Evolutionary conservation across 2,888 invertebrate genomes (phyloP).

Genomic region (Anarsia innoxiella): DNA sequence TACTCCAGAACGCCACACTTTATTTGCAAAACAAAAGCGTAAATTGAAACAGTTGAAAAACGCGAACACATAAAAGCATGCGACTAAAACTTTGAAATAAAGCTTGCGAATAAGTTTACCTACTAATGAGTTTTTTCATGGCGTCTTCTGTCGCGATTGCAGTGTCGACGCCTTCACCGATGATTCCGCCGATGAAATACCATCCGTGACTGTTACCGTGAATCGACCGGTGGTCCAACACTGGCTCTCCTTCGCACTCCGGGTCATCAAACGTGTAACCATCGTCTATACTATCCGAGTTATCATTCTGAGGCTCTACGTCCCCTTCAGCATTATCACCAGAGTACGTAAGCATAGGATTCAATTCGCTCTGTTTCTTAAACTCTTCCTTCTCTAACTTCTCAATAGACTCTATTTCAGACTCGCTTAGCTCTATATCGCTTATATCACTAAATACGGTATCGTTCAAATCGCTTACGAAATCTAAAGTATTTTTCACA

Average conservation of each 20-base stretch:
- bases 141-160: constrained; percentile 81
- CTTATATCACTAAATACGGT: constrained; percentile 79
- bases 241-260: constrained; percentile 74
- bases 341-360: constrained; percentile 55
- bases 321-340: constrained; percentile 35
- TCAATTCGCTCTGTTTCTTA: constrained; percentile 57
- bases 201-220: constrained; percentile 84
- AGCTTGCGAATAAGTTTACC: constrained; percentile 74
- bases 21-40: no score
- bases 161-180: constrained; percentile 80
- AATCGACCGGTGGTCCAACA: constrained; percentile 77
- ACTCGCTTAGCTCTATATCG: constrained; percentile 78
- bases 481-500: constrained; percentile 76
- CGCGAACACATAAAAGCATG: constrained; percentile 12
- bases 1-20: no score
- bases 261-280: constrained; percentile 60
- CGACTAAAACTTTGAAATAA: constrained; percentile 32
- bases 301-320: constrained; percentile 42
- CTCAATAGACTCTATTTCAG: constrained; percentile 77
- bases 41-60: no score
- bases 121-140: constrained; percentile 86
- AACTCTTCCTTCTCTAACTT: constrained; percentile 64
- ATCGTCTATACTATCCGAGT: constrained; percentile 41
- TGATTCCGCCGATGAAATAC: constrained; percentile 89
- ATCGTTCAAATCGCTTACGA: constrained; percentile 77